phyloP scores from a whole-genome alignment of 2,113 vertebrate species.

The Ovis aries region ARS-UI_Ramb_v3.0 NC_056064.1:62111501-62112000 shows the following conservation, averaged over 20 bases:
- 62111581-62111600: not conserved
- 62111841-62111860: not conserved
- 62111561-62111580: not conserved
- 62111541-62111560: not conserved
- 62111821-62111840: not conserved
- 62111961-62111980: not conserved
- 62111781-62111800: not conserved
- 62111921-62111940: not conserved
- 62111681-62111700: not conserved
- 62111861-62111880: not conserved
- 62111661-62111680: not conserved
- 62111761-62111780: not conserved
- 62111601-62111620: not conserved
- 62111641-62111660: not conserved
- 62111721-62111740: rapidly evolving
- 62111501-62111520: not conserved
- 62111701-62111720: not conserved
- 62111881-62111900: not conserved
- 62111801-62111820: not conserved
- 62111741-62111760: rapidly evolving
- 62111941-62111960: not conserved
- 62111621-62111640: not conserved
- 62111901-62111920: not conserved
- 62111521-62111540: not conserved
- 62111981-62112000: not conserved